Base-by-base conservation (phyloP, 2,888 invertebrate species). In the Seira ritae region DNA sequence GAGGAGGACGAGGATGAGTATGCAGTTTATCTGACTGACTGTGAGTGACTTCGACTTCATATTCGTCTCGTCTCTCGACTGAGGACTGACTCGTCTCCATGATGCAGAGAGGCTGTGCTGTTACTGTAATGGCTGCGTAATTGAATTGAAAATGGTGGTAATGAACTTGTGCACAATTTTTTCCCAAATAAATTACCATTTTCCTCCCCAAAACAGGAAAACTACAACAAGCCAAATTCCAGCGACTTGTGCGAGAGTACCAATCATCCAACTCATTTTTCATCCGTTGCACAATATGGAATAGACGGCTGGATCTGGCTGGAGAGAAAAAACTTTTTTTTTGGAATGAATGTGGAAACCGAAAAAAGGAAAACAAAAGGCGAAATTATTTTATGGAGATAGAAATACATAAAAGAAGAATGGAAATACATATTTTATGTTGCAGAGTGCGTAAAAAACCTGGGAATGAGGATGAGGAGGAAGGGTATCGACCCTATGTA, bases 61-160 rank as follows among this genome's bases (percentile, higher is more conserved):
- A n/a, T n/a, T n/a, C n/a, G n/a, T n/a, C n/a, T n/a, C n/a, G n/a
- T n/a, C n/a, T n/a, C n/a, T n/a, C n/a, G n/a, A n/a, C n/a, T n/a
- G n/a, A n/a, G n/a, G n/a, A n/a, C n/a, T n/a, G n/a, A n/a, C n/a
- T n/a, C n/a, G 15, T 55, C 15, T 17, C 55, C 79, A 66, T 72
- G 62, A 71, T 72, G 60, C 42, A 31, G 73, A 80, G 73, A 80
- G n/a, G n/a, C n/a, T n/a, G n/a, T n/a, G n/a, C n/a, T n/a, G n/a
- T n/a, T n/a, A n/a, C n/a, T n/a, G 31, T 73, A 73, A 80, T 80
- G 62, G 68, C 42, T 42, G 73, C 19, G 80, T 80, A 80, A 80
- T 80, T 80, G 80, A 67, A 73, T 80, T 73, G 80, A 80, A 80
- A 72, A 72, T 80, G 73, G 73, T 80, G 80, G 80, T 68, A 80